Evolutionary conservation across 2,888 invertebrate species (phyloP), one percentile per base, ranked within the genome.

Genomic region (Maniola hyperantus): DNA sequence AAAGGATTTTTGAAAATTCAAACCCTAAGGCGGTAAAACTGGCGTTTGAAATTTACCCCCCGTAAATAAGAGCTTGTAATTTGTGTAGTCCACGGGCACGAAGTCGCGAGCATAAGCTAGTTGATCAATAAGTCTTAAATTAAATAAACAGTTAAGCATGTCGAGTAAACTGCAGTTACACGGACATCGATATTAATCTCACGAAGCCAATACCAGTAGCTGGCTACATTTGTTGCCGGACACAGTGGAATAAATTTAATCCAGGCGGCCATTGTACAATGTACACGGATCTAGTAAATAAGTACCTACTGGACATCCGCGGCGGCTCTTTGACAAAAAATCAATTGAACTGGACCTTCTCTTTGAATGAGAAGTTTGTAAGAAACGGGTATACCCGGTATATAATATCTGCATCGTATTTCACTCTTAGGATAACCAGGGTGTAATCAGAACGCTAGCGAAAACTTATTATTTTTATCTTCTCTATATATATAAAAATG

Each of bases 251-350:
- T 36, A 54, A 34, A 34, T 34, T 54, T 54, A 54, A 54, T 54
- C 54, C 15, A 36, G 54, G 10, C 36, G 13, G 6, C 13, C 36
- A 36, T 54, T n/a, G n/a, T n/a, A n/a, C n/a, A n/a, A n/a, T 36
- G 54, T 54, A 54, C 36, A 36, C 54, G 36, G 36, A 54, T 54
- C 1, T 18, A 54, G 36, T 36, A 7, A 54, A 54, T 36, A 54
- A 54, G 54, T 54, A 15, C 5, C 8, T n/a, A n/a, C n/a, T n/a
- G n/a, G n/a, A 46, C n/a, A 6, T 33, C 51, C 26, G 10, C 6
- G 20, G 5, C 11, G 26, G 13, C 51, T 20, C 51, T 46, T 46
- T 46, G 51, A 13, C 51, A 51, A 26, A 51, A 5, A 51, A 26
- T 51, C 51, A 33, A 51, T 51, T n/a, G n/a, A n/a, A n/a, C n/a